Evolutionary conservation across 2,888 invertebrate genomes (phyloP), one percentile per base, ranked within the genome.

Genomic region (Oscheius sp.): DNA sequence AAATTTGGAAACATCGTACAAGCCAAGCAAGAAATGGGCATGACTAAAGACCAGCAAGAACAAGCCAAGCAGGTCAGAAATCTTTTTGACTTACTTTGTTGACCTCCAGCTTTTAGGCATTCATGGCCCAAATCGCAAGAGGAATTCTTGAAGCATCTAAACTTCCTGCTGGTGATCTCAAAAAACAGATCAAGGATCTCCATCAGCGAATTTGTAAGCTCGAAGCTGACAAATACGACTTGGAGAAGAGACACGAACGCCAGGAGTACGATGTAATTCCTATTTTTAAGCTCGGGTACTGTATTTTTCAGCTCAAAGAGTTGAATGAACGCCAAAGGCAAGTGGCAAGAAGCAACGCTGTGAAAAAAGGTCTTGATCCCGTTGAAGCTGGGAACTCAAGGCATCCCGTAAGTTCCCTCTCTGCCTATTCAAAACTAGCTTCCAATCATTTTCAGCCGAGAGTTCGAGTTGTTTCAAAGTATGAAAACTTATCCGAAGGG

Each of bases 21-120:
- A 85, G 94, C 95, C 86, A 94, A 95, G 88, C 90, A 94, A 87
- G 97, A 97, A 90, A 93, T 96, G 89, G 94, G 93, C 91, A 97
- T 98, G 92, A 96, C 96, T 90, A 97, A 95, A 91, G 98, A 98
- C 89, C 97, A 98, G 90, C 90, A 97, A 87, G 97, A 96, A 88
- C 96, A 96, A 88, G 96, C 97, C 89, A 98, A 98, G 67, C 69
- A 73, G 55, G 80, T 80, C n/a, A n/a, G n/a, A n/a, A n/a, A 69
- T 53, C 71, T 48, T 48, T 8, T 48, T 12, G 23, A 17, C n/a
- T 55, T 42, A 23, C 42, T n/a, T 1, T 15, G 27, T 23, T 46
- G 31, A 63, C 25, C 20, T 6, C 2, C 17, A 23, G 12, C 6
- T 69, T 53, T 64, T 52, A 74, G 74, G 70, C 42, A 25, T 82